These are phyloP conservation scores for Lottia gigantea DNA, from an alignment of 2,888 invertebrate genomes.

Conservation along the genomic window DNA sequence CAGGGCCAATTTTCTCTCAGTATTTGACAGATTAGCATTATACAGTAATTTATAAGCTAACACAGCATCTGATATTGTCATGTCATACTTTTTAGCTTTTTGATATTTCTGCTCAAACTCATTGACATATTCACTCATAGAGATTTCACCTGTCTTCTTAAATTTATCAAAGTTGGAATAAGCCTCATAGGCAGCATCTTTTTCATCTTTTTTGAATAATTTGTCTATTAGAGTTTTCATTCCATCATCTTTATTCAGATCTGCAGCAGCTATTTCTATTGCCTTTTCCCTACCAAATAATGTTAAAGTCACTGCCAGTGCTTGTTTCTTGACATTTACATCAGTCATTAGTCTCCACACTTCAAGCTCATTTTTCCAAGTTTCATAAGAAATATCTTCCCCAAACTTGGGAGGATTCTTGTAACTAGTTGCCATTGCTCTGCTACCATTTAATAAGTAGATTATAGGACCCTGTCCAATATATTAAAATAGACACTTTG, in stretches of 20 bases:
- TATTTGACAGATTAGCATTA: conserved; percentile 20
- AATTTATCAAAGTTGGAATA: background rate
- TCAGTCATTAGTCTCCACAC: conserved; percentile 4
- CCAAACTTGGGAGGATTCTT: background rate
- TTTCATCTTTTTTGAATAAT: conserved; percentile 5
- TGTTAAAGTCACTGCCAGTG: background rate
- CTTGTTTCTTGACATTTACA: background rate
- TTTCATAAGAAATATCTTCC: background rate
- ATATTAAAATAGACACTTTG: too few species aligned
- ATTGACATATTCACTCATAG: conserved; percentile 12
- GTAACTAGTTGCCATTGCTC: conserved; percentile 9
- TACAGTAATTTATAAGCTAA: conserved; percentile 11
- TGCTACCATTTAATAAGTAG: conserved; percentile 4
- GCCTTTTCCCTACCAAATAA: background rate
- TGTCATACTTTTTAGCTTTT: conserved; percentile 6
- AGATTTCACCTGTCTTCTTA: background rate
- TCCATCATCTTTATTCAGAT: conserved; percentile 3
- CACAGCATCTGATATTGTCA: conserved; percentile 11
- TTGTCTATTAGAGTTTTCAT: background rate
- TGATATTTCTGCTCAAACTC: conserved; percentile 13
- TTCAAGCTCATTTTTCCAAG: conserved; percentile 6
- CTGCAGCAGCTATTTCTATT: background rate
- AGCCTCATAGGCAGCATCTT: background rate
- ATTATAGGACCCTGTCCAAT: too few species aligned
- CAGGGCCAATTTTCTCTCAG: conserved; percentile 21